phyloP scores from a whole-genome alignment of 2,113 vertebrate species.

The Macquaria australasica region DNA sequence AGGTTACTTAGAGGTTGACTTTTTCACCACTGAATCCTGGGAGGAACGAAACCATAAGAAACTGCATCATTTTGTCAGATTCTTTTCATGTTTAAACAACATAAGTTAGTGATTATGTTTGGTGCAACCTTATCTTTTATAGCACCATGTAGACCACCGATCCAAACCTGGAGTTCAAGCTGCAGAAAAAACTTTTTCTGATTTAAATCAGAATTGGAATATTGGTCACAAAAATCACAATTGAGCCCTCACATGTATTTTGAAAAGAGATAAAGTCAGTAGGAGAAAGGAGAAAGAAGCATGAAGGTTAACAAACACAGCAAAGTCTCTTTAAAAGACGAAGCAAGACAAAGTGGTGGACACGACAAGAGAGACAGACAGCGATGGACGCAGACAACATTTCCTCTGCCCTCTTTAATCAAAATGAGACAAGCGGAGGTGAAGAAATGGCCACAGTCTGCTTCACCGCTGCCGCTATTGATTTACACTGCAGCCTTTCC shows the following conservation, averaged over 20 bases:
- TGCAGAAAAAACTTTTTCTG: background rate
- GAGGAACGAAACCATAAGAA: no score
- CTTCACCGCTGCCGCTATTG: slow-evolving; percentile 53
- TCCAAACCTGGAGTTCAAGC: background rate
- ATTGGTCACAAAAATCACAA: background rate
- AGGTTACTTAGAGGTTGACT: background rate
- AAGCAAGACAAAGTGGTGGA: background rate
- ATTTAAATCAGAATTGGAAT: background rate
- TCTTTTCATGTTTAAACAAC: background rate
- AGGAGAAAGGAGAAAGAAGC: background rate
- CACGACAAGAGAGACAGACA: background rate
- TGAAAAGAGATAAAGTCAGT: background rate
- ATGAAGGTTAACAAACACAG: background rate
- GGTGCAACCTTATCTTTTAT: background rate
- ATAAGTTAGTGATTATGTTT: background rate
- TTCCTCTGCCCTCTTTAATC: slow-evolving; percentile 45
- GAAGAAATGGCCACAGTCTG: slow-evolving; percentile 41
- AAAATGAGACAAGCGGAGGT: slow-evolving; percentile 25
- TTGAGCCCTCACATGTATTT: background rate
- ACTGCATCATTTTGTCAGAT: no score
- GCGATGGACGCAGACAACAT: slow-evolving; percentile 8
- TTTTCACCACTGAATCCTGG: background rate
- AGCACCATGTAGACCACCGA: background rate
- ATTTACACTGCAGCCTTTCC: slow-evolving; percentile 65
- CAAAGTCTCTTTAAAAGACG: background rate